Conservation (phyloP, 2,888 invertebrate genomes). For the Salticus scenicus region DNA sequence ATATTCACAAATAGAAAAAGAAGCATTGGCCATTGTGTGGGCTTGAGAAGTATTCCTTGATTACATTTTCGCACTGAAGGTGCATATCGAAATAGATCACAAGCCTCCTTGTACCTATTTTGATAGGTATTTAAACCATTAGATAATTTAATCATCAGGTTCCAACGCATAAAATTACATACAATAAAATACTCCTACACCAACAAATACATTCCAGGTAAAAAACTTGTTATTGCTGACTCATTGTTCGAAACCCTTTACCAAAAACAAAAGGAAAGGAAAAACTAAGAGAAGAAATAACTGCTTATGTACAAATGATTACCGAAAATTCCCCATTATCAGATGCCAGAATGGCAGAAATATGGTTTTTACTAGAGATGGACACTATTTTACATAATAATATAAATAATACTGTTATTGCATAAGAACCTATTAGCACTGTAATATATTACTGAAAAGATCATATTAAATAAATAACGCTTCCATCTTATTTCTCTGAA, state of each 20-base stretch:
- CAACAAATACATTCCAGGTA: neutral
- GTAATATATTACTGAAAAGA: too few relatives aligned
- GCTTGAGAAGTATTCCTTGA: conserved; percentile 74
- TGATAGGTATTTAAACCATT: neutral
- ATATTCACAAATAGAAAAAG: conserved; percentile 76
- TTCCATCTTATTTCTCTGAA: too few relatives aligned
- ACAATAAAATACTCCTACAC: neutral
- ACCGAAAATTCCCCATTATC: neutral
- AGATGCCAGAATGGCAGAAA: conserved; percentile 1
- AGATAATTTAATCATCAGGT: neutral
- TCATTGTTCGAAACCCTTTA: neutral
- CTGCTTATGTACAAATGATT: neutral
- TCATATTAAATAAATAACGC: too few relatives aligned
- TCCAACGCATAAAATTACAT: neutral
- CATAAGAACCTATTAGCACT: too few relatives aligned
- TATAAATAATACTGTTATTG: too few relatives aligned
- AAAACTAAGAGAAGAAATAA: neutral
- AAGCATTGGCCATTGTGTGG: conserved; percentile 74
- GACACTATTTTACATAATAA: too few relatives aligned
- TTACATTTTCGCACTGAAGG: conserved; percentile 73
- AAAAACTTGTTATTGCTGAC: neutral
- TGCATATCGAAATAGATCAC: conserved; percentile 75
- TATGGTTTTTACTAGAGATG: neutral
- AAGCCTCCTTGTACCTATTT: conserved; percentile 74
- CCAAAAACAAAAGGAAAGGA: neutral